Evolutionary conservation across 2,113 vertebrate genomes (phyloP).

Genomic region (Ptyas mucosa): DNA sequence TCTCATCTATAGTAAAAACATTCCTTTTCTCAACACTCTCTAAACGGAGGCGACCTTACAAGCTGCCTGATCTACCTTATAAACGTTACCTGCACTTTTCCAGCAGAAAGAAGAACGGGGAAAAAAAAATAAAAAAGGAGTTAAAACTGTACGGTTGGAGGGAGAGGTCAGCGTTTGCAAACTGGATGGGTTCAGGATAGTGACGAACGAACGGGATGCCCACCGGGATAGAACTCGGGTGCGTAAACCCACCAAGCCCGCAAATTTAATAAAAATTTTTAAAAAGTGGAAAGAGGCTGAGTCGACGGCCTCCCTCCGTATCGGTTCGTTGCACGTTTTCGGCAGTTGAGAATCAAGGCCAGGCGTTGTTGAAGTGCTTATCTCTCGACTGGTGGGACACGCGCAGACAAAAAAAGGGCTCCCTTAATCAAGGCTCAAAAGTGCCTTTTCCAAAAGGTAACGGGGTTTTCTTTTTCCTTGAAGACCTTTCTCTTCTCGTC

Average conservation of each 20-base stretch:
- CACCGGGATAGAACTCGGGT: background rate
- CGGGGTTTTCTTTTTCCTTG: background rate
- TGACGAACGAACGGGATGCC: background rate
- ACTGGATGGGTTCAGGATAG: background rate
- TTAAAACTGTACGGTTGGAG: background rate
- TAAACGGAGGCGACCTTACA: background rate
- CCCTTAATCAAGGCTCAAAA: background rate
- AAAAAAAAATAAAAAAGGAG: background rate
- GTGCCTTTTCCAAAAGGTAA: background rate
- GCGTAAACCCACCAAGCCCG: background rate
- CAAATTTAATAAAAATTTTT: too few species aligned
- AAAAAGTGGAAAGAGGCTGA: background rate
- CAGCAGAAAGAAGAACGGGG: background rate
- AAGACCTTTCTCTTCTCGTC: background rate
- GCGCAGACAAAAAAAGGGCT: background rate
- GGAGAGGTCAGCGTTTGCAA: background rate
- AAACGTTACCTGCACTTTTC: conserved; percentile 7
- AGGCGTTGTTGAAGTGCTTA: background rate
- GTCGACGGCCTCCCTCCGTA: background rate
- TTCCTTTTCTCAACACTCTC: background rate
- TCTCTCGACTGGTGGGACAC: background rate
- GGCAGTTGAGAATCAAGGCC: background rate
- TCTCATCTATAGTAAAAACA: background rate
- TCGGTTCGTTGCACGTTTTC: background rate
- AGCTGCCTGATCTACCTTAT: background rate